Conservation (phyloP, 1,140 invertebrate species). For the Marisa cornuarietis region DNA sequence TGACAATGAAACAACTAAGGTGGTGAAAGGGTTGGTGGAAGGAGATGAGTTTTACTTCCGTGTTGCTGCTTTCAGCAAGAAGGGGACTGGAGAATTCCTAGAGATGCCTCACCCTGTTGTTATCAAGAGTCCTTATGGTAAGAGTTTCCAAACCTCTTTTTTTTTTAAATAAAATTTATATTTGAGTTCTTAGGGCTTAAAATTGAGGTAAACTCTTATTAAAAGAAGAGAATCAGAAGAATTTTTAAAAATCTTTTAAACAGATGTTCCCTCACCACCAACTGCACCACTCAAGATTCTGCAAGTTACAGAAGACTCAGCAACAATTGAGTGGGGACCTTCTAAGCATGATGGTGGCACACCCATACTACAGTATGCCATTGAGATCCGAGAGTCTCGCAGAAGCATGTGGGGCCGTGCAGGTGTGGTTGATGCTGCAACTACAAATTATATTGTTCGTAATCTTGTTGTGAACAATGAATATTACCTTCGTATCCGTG, state of each 20-base stretch:
- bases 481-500: conserved; percentile 94
- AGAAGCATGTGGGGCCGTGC: conserved; percentile 78
- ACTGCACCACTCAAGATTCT: conserved; percentile 91
- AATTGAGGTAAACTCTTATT: background rate
- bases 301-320: conserved; percentile 93
- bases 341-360: conserved; percentile 93
- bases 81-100: conserved; percentile 51
- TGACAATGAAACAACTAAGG: conserved; percentile 70
- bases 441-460: conserved; percentile 71
- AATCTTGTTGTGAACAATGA: conserved; percentile 80
- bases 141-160: background rate
- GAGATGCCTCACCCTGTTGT: conserved; percentile 55
- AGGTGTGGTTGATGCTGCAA: conserved; percentile 71
- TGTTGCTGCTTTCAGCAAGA: conserved; percentile 62
- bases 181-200: background rate
- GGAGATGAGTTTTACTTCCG: conserved; percentile 96
- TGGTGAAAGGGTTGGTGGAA: conserved; percentile 87
- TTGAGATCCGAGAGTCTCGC: conserved; percentile 89
- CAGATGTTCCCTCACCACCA: conserved; percentile 87
- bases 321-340: conserved; percentile 90
- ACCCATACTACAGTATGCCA: conserved; percentile 92
- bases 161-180: background rate
- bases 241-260: conserved; percentile 11
- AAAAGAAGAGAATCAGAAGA: background rate
- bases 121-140: conserved; percentile 60